Conservation (phyloP, 2,797 vertebrate species). For the Crenichthys baileyi region DNA sequence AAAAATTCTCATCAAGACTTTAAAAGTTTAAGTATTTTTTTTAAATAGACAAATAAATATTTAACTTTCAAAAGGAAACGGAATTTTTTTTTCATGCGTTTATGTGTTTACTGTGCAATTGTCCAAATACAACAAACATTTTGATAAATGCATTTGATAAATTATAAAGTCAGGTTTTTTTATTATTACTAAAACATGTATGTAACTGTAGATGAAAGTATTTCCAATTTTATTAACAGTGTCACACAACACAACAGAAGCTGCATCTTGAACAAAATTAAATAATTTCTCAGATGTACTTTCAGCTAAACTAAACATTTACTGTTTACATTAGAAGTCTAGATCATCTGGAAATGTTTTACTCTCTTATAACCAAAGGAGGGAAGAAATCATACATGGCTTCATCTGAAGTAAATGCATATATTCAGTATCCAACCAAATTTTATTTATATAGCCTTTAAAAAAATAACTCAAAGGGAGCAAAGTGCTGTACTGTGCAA, state of each 20-base stretch:
- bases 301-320: background rate
- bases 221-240: background rate
- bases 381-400: slow-evolving; percentile 50
- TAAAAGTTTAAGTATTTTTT: background rate
- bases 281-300: background rate
- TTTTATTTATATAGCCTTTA: no score
- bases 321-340: background rate
- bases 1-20: background rate
- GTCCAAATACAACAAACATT: no score
- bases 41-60: background rate
- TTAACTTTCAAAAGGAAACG: background rate
- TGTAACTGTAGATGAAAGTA: background rate
- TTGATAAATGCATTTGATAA: no score
- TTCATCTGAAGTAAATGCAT: background rate
- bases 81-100: background rate
- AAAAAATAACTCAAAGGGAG: no score
- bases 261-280: background rate
- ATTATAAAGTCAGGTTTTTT: background rate
- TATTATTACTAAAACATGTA: background rate
- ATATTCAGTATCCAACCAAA: background rate
- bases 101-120: no score
- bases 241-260: background rate
- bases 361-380: slow-evolving; percentile 57
- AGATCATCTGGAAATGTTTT: slow-evolving; percentile 31
- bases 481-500: no score